These are phyloP conservation scores for Amphimallon solstitiale DNA, from an alignment of 2,888 invertebrate genomes.

Conservation along the genomic window DNA sequence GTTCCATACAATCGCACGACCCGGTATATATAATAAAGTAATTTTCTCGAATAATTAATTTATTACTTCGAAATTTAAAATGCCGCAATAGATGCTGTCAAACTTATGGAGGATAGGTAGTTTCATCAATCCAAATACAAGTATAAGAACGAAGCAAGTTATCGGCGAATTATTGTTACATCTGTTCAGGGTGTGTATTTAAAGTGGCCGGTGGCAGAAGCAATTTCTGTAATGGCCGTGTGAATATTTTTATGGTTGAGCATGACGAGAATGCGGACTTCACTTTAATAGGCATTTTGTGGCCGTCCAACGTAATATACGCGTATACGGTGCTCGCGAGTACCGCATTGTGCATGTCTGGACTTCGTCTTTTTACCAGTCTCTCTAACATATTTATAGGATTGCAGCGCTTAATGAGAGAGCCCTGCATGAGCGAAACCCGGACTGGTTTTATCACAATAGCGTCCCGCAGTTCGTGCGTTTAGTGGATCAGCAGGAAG, in stretches of 20 bases:
- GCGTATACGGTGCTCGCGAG: conserved; percentile 37
- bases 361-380: conserved; percentile 41
- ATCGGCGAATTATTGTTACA: background rate
- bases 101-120: no score
- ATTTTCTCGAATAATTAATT: no score
- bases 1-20: no score
- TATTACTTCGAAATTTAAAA: no score
- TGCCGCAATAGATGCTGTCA: no score
- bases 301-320: conserved; percentile 43
- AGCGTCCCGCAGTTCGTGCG: conserved; percentile 53
- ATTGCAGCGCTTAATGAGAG: conserved; percentile 52
- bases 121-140: no score
- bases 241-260: conserved; percentile 42
- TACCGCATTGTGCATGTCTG: conserved; percentile 40
- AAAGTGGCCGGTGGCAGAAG: conserved; percentile 21
- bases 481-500: conserved; percentile 57
- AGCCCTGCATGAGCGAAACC: conserved; percentile 42
- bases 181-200: background rate
- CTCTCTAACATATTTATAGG: conserved; percentile 49
- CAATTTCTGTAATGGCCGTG: background rate
- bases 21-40: no score
- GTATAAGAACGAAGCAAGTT: background rate
- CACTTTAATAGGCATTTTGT: conserved; percentile 48
- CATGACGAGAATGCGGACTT: conserved; percentile 48
- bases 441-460: conserved; percentile 55